A percentile compares a stretch with the other conserved stretches of the same genome.
Conservation (phyloP, 1,140 invertebrate genomes). For the Chrysomallon squamiferum region DNA sequence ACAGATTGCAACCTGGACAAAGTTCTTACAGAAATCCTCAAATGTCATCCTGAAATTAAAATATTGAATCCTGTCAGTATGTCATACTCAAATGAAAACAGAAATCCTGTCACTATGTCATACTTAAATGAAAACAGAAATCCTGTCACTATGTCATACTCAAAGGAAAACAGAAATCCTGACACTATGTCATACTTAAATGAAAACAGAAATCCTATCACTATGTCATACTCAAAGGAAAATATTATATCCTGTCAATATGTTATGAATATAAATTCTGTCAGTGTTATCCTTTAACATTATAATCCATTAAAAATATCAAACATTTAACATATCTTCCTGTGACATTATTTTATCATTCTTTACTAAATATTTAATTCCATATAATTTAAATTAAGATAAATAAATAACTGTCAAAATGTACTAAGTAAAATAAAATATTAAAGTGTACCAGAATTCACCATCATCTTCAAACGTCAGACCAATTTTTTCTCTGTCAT, state of each 20-base stretch:
- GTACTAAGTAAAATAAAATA: too few relatives aligned
- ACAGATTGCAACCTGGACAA: constrained; percentile 84
- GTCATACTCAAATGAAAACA: background rate
- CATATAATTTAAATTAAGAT: background rate
- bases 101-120: background rate
- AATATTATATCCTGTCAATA: too few relatives aligned
- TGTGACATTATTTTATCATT: too few relatives aligned
- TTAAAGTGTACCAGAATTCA: constrained; percentile 98
- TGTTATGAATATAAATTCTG: too few relatives aligned
- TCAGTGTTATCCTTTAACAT: too few relatives aligned
- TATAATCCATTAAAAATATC: too few relatives aligned
- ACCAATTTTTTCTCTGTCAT: constrained; percentile 88
- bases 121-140: background rate
- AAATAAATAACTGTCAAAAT: background rate
- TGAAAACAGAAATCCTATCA: too few relatives aligned
- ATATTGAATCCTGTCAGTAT: background rate
- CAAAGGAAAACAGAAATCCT: constrained; percentile 2
- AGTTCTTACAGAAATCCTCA: constrained; percentile 61
- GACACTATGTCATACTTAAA: too few relatives aligned
- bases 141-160: constrained; percentile 1
- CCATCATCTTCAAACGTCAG: constrained; percentile 94
- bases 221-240: too few relatives aligned
- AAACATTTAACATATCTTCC: too few relatives aligned
- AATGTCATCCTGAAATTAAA: constrained; percentile 60
- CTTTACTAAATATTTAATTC: background rate